Conservation (phyloP, 2,113 vertebrate species). For the Pterocles gutturalis region DNA sequence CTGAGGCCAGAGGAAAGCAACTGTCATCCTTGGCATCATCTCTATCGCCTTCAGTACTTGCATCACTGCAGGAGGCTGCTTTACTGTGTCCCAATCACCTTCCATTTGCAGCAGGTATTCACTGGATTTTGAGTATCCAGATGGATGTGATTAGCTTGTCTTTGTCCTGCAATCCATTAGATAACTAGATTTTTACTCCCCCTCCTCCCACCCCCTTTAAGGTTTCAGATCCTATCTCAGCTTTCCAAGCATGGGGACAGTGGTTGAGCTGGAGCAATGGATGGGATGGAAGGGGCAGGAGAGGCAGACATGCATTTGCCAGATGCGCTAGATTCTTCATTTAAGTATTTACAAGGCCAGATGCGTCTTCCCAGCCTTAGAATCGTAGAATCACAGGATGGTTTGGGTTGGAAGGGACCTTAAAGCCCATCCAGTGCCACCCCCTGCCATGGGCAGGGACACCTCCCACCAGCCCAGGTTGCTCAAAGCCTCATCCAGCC, state of each 20-base stretch:
- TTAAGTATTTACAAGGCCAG: neutral
- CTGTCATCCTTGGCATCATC: neutral
- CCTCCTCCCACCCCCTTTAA: too few relatives aligned
- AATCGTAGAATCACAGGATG: too few relatives aligned
- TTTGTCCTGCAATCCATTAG: neutral
- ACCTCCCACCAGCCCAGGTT: too few relatives aligned
- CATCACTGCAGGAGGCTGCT: neutral
- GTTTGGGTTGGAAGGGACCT: too few relatives aligned
- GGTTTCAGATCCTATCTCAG: neutral
- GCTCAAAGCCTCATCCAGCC: too few relatives aligned
- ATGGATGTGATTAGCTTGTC: neutral
- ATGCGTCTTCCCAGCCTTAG: neutral
- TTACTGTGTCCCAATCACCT: neutral
- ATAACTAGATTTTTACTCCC: neutral
- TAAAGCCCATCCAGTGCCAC: too few relatives aligned
- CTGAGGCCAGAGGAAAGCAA: neutral
- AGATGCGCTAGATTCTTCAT: neutral
- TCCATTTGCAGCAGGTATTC: neutral
- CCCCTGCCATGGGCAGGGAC: too few relatives aligned
- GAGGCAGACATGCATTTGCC: neutral
- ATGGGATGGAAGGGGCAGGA: neutral
- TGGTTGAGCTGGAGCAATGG: neutral
- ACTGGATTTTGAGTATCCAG: accelerated
- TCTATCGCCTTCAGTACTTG: neutral
- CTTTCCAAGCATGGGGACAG: neutral